phyloP scores from a whole-genome alignment of 2,113 vertebrate genomes.

The Pogonocichla stellata region DNA sequence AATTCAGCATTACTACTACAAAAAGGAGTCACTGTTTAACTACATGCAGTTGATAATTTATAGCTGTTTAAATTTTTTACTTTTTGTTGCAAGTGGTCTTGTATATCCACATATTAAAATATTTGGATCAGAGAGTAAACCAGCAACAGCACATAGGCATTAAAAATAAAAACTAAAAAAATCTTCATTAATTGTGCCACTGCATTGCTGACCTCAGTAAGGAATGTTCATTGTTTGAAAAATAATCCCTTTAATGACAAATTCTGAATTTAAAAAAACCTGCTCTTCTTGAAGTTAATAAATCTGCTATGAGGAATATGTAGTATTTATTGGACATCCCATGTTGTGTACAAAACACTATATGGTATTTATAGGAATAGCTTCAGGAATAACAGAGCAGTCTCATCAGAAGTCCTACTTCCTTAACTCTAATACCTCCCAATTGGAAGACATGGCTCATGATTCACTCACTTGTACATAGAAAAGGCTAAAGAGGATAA shows the following conservation, averaged over 20 bases:
- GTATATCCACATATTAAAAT: conserved; percentile 80
- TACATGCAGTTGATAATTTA: conserved; percentile 71
- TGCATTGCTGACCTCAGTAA: conserved; percentile 79
- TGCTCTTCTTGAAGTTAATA: neutral
- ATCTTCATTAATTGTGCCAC: conserved; percentile 76
- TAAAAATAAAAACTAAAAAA: conserved; percentile 77
- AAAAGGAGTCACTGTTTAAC: conserved; percentile 79
- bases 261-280: neutral
- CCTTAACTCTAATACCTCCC: neutral
- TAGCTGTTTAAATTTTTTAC: conserved; percentile 73
- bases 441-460: accelerated
- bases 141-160: conserved; percentile 76
- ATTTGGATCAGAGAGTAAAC: conserved; percentile 76
- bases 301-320: neutral
- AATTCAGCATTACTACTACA: conserved; percentile 77
- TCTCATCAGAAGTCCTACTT: neutral
- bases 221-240: neutral
- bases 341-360: neutral
- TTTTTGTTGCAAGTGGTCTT: conserved; percentile 76
- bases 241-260: neutral
- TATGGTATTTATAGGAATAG: neutral
- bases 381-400: neutral
- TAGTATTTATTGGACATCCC: neutral
- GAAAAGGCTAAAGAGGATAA: neutral
- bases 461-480: neutral